A percentile compares a stretch with the other conserved stretches of the same genome.
Conservation (phyloP, 2,888 invertebrate genomes). For the Oxystoma pomonae region DNA sequence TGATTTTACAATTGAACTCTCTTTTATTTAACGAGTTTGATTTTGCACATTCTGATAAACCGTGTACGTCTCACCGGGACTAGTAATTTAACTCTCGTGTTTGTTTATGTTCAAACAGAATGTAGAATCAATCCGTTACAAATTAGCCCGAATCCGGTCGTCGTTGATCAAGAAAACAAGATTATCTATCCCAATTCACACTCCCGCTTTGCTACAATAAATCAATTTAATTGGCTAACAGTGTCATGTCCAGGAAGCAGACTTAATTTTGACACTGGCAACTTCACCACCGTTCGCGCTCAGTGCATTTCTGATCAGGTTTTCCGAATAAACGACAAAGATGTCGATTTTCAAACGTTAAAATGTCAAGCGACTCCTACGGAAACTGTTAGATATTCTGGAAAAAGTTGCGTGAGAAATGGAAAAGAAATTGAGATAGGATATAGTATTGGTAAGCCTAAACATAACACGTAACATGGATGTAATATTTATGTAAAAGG, state of each 20-base stretch:
- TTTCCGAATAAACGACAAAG: conserved; percentile 6
- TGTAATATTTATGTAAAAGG: too few species aligned
- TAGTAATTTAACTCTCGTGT: too few species aligned
- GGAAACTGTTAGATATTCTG: conserved; percentile 42
- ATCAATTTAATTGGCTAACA: conserved; percentile 5
- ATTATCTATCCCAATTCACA: conserved; percentile 15
- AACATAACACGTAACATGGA: too few species aligned
- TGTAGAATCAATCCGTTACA: conserved; percentile 15
- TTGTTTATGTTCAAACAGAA: too few species aligned
- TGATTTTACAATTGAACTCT: too few species aligned
- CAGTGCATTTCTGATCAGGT: conserved; percentile 8
- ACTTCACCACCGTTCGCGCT: background rate
- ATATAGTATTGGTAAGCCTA: conserved; percentile 49
- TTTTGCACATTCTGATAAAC: too few species aligned
- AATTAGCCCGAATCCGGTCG: conserved; percentile 12
- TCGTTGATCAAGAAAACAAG: conserved; percentile 7
- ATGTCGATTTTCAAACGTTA: conserved; percentile 9
- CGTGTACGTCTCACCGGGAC: too few species aligned
- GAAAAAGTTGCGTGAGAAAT: conserved; percentile 48
- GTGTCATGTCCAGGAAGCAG: conserved; percentile 19
- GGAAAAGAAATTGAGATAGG: conserved; percentile 49
- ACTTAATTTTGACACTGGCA: background rate
- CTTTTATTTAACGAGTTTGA: too few species aligned
- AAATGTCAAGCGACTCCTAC: conserved; percentile 13
- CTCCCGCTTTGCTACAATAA: background rate